Evolutionary conservation across 2,113 vertebrate genomes (phyloP).

Genomic region (Dryoscopus gambensis): DNA sequence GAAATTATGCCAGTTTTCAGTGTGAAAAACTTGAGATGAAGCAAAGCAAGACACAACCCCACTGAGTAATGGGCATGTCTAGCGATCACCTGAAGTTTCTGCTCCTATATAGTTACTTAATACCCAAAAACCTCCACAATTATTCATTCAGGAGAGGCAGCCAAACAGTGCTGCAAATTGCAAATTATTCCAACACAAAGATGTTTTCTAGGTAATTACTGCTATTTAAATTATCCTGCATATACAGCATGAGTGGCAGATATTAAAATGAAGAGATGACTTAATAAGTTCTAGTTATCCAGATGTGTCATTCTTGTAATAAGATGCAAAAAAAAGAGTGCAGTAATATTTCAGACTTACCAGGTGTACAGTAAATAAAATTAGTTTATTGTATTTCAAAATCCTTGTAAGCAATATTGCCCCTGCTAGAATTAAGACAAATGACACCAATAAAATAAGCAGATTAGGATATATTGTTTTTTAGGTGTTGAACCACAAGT

Average conservation of each 20-base stretch:
- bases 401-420: background rate
- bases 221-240: background rate
- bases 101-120: background rate
- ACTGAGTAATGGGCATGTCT: background rate
- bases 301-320: background rate
- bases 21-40: background rate
- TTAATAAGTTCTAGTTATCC: background rate
- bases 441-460: slow-evolving; percentile 20
- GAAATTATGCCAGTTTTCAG: background rate
- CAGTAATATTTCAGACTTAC: background rate
- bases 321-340: background rate
- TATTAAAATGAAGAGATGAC: slow-evolving; percentile 6
- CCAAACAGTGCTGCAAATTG: background rate
- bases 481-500: background rate
- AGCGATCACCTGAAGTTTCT: background rate
- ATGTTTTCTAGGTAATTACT: background rate
- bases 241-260: background rate
- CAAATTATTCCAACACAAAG: background rate
- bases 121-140: background rate
- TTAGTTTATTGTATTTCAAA: slow-evolving; percentile 8
- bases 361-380: slow-evolving; percentile 40
- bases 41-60: background rate
- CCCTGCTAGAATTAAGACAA: slow-evolving; percentile 37
- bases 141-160: background rate
- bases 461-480: background rate